These are phyloP conservation scores for Copidosoma floridanum DNA, from an alignment of 1,140 invertebrate species.

Conservation along the genomic window DNA sequence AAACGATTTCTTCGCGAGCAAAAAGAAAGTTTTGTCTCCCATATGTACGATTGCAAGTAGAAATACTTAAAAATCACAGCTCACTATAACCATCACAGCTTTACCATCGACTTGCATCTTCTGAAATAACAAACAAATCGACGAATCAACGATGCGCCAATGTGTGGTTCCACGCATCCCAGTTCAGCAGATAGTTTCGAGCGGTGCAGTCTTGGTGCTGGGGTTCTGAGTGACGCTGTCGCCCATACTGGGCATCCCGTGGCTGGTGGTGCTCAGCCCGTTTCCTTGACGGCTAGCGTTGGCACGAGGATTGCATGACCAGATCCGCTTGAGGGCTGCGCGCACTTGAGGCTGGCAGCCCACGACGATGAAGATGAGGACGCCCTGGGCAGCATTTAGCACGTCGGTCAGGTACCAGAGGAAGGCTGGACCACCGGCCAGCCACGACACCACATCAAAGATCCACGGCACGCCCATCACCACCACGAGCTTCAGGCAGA, in stretches of 20 bases:
- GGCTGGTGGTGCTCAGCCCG: slow-evolving; percentile 64
- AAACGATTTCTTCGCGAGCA: too few relatives aligned
- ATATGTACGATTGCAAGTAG: background rate
- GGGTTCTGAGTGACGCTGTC: slow-evolving; percentile 73
- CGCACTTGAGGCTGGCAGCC: slow-evolving; percentile 82
- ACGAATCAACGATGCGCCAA: too few relatives aligned
- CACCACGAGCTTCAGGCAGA: slow-evolving; percentile 80
- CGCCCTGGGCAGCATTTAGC: slow-evolving; percentile 80
- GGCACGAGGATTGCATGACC: slow-evolving; percentile 60
- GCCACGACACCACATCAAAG: slow-evolving; percentile 74
- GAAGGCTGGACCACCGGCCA: slow-evolving; percentile 72
- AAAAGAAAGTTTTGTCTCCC: too few relatives aligned
- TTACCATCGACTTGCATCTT: too few relatives aligned
- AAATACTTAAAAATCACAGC: background rate
- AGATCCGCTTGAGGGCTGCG: slow-evolving; percentile 66
- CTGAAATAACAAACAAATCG: too few relatives aligned
- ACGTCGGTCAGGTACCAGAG: slow-evolving; percentile 79
- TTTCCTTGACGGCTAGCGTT: slow-evolving; percentile 56
- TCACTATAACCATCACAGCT: background rate
- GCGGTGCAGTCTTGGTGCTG: slow-evolving; percentile 61
- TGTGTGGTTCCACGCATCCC: too few relatives aligned
- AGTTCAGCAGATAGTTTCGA: slow-evolving; percentile 60
- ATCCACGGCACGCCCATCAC: slow-evolving; percentile 86
- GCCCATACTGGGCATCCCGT: slow-evolving; percentile 74
- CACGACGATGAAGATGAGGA: slow-evolving; percentile 87